Base-by-base conservation (phyloP, 1,140 invertebrate species). In the Drosophila baimaii region DNA sequence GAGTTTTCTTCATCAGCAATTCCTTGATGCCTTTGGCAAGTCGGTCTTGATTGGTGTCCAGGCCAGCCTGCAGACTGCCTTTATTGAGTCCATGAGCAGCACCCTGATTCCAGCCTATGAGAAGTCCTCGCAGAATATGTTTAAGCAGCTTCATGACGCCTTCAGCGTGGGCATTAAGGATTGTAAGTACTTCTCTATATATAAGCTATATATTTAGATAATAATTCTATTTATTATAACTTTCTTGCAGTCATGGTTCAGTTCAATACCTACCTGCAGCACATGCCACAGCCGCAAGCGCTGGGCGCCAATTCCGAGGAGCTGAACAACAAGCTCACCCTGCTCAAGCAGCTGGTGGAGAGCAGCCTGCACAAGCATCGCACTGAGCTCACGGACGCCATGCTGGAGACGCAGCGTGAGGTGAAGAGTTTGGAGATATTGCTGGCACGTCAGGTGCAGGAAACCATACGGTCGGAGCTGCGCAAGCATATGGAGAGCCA, bases 131-230 rank as follows among this genome's bases (percentile, higher is more conserved):
- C 95, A 96, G 78, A 95, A 95, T 77, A 96, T 98, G 93, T 98
- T 98, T 83, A 93, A 94, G 33, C 97, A 98, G 93, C 94, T 98
- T 3, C 97, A 98, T 90, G 95, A 97, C 15, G 94, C 95, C 4
- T 98, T 98, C 91, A 94, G 95, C 41, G 94, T 94, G 73, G 98
- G 98, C 72, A 97, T 97, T 5, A 95, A 95, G 86, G 97, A 98
- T 93, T 98, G 97, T 98, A 94, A 95, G 95, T 65, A 93, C 3
- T n/a, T 37, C 12, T 52, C 5, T 17, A 25, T 35, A 1, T 1
- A n/a, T 25, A 10, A 31, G 17, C 25, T 9, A 31, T 21, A 44
- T 29, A 9, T 55, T 41, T 37, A 13, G 29, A n/a, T 68, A 12
- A 77, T 68, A 12, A 77, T 13, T 37, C 5, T 39, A 51, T 6